Conservation (phyloP, 2,888 invertebrate genomes). For the Metopia argyrocephala region DNA sequence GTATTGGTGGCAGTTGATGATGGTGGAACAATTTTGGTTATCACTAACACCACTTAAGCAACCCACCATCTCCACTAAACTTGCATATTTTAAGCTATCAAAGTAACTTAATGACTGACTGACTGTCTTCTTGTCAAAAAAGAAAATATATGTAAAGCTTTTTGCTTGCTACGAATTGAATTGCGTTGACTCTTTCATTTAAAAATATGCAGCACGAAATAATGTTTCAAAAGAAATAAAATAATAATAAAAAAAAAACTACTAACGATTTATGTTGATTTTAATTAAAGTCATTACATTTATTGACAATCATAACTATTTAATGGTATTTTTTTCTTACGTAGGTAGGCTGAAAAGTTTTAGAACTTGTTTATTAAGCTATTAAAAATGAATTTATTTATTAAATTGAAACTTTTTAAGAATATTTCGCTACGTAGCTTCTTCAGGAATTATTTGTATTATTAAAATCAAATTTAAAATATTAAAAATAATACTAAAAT, state of each 20-base stretch:
- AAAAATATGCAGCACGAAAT: not conserved
- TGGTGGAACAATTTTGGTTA: not conserved
- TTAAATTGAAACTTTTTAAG: too few species aligned
- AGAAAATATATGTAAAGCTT: too few species aligned
- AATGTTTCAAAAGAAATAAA: not conserved
- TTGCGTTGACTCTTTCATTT: not conserved
- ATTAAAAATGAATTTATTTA: too few species aligned
- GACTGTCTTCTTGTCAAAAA: not conserved
- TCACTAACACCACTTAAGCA: conserved; percentile 11
- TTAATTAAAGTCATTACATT: conserved; percentile 63
- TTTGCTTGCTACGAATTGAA: not conserved
- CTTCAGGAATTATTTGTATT: too few species aligned
- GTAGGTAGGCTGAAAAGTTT: not conserved
- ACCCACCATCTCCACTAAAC: not conserved
- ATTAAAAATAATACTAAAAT: too few species aligned
- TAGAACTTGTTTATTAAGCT: too few species aligned
- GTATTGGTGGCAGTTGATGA: not conserved
- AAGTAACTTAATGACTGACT: conserved; percentile 8
- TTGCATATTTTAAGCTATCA: too few species aligned
- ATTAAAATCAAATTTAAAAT: too few species aligned
- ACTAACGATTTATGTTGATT: conserved; percentile 59
- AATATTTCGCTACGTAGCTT: too few species aligned
- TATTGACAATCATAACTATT: conserved; percentile 61
- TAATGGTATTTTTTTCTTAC: conserved; percentile 20
- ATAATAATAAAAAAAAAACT: conserved; percentile 44